A percentile compares a stretch with the other conserved stretches of the same genome.
These are phyloP conservation scores for Ditylenchus dipsaci DNA, from an alignment of 1,140 invertebrate genomes.

Conservation along the genomic window DNA sequence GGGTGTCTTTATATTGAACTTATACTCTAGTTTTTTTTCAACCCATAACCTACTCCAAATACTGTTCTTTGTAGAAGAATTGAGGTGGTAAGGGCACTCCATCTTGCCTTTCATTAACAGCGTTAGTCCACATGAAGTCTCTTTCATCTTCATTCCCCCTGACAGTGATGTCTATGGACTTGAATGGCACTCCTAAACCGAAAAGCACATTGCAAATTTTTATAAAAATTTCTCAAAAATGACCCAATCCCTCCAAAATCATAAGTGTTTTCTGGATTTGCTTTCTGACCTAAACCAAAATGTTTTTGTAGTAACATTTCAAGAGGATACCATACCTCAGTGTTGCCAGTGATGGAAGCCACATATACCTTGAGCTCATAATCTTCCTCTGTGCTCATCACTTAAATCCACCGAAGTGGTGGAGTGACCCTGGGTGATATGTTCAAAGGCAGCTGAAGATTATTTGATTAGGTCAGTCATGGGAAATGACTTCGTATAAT, in stretches of 20 bases:
- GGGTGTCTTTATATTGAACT: neutral
- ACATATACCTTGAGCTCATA: constrained; percentile 36
- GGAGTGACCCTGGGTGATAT: too few species aligned
- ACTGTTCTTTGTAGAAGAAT: constrained; percentile 33
- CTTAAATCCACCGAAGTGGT: neutral
- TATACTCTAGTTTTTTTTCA: neutral
- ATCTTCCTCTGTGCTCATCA: constrained; percentile 10
- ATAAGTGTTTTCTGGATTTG: constrained; percentile 35
- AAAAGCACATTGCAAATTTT: too few species aligned
- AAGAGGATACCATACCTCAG: too few species aligned
- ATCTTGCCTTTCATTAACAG: constrained; percentile 14
- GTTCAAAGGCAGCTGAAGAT: too few species aligned
- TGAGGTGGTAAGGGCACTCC: constrained; percentile 30
- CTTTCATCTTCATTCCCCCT: constrained; percentile 36
- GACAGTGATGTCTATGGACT: constrained; percentile 32
- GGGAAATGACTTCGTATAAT: too few species aligned
- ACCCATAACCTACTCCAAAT: constrained; percentile 27
- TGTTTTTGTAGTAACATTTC: too few species aligned
- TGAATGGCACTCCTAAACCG: constrained; percentile 22
- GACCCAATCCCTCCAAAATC: constrained; percentile 27
- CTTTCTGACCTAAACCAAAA: constrained; percentile 28
- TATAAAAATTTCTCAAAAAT: neutral
- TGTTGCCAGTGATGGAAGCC: constrained; percentile 34
- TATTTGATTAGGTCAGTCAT: too few species aligned
- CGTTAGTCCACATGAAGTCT: constrained; percentile 33